Percentiles rank a stretch among this genome's conserved stretches.
phyloP scores from a whole-genome alignment of 2,888 invertebrate genomes.

The Pheosia gnoma region DNA sequence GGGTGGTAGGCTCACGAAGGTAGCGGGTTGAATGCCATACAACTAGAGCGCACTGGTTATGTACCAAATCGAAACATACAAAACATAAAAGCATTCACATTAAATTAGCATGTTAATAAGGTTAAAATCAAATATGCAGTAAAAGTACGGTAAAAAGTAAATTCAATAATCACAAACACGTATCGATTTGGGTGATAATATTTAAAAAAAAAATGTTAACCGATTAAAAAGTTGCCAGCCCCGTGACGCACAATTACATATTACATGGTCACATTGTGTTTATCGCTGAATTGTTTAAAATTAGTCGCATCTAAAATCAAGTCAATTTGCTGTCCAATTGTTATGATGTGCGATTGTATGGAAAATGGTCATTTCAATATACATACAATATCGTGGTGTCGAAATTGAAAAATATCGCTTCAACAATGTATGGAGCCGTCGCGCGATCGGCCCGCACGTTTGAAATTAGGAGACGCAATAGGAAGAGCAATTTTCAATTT shows the following conservation, averaged over 20 bases:
- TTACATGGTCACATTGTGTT: constrained; percentile 31
- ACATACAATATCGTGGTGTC: constrained; percentile 29
- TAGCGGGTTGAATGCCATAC: constrained; percentile 9
- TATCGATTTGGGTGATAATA: constrained; percentile 56
- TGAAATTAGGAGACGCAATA: constrained; percentile 15
- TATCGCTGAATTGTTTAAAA: constrained; percentile 43
- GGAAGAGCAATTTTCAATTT: constrained; percentile 39
- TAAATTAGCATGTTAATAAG: constrained; percentile 78
- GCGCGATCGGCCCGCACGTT: background rate
- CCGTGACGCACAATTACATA: constrained; percentile 39
- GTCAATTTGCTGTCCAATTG: constrained; percentile 68
- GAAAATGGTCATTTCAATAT: constrained; percentile 38
- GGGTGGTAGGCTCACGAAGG: constrained; percentile 13
- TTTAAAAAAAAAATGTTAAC: constrained; percentile 66
- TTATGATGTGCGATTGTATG: constrained; percentile 57
- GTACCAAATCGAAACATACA: constrained; percentile 63
- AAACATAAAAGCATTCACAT: constrained; percentile 67
- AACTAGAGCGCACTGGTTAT: constrained; percentile 58
- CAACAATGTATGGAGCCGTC: constrained; percentile 1
- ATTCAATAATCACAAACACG: constrained; percentile 67
- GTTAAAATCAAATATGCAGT: constrained; percentile 82
- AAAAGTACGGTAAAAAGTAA: constrained; percentile 39
- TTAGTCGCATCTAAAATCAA: constrained; percentile 73
- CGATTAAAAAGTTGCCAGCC: constrained; percentile 72
- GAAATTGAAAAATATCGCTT: constrained; percentile 43